Evolutionary conservation across 2,113 vertebrate species (phyloP).

Genomic region (Odocoileus virginianus): DNA sequence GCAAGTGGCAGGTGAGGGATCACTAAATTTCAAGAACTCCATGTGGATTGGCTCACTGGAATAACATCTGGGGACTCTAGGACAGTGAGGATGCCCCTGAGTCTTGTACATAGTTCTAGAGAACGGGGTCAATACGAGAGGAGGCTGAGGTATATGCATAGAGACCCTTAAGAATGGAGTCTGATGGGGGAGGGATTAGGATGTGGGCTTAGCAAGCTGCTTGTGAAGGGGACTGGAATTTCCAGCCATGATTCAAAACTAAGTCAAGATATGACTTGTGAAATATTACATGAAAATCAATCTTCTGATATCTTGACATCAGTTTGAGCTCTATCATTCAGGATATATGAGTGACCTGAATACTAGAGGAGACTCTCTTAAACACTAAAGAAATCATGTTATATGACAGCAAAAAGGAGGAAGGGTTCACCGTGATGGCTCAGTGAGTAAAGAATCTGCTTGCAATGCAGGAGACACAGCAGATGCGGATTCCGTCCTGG

Average conservation of each 20-base stretch:
- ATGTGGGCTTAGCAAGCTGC: background rate
- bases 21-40: background rate
- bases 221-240: background rate
- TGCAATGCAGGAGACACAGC: background rate
- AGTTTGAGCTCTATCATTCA: background rate
- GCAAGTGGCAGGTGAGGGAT: fast-evolving
- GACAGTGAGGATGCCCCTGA: background rate
- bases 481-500: background rate
- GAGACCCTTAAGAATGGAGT: background rate
- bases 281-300: background rate
- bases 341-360: background rate
- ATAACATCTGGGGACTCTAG: background rate
- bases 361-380: background rate
- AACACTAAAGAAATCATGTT: background rate
- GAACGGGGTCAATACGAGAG: background rate
- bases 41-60: background rate
- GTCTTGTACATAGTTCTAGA: background rate
- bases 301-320: background rate
- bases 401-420: background rate
- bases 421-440: background rate
- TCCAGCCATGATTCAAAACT: background rate
- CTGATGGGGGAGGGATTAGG: background rate
- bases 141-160: fast-evolving
- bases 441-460: background rate
- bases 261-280: background rate